Percentiles rank a stretch among this genome's conserved stretches.
phyloP scores from a whole-genome alignment of 92 coral and sea anemone genomes.

The Muricea muricata region DNA sequence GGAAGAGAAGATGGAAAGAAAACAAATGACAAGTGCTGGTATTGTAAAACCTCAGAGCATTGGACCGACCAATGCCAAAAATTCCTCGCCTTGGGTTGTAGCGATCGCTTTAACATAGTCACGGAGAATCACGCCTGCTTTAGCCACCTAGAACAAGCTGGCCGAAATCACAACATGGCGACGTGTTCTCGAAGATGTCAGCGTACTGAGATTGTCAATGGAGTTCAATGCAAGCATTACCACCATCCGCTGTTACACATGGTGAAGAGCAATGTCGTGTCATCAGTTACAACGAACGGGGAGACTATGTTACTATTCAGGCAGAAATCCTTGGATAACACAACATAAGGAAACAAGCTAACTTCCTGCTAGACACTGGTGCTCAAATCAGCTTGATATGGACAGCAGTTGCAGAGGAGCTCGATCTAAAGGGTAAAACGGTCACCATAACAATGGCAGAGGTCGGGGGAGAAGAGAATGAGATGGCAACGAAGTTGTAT shows the following conservation, averaged over 20 bases:
- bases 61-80: constrained; percentile 70
- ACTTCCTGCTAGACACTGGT: too few species aligned
- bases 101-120: constrained; percentile 55
- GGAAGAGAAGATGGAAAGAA: background rate
- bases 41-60: constrained; percentile 54
- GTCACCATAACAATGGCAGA: constrained; percentile 56
- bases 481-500: constrained; percentile 61
- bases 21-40: constrained; percentile 5
- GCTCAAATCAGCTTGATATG: too few species aligned
- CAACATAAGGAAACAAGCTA: constrained; percentile 51
- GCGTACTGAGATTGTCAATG: constrained; percentile 57
- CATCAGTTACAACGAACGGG: constrained; percentile 22
- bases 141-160: constrained; percentile 61
- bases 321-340: constrained; percentile 55
- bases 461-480: constrained; percentile 62
- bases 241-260: constrained; percentile 63
- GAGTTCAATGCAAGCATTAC: constrained; percentile 53
- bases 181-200: constrained; percentile 57
- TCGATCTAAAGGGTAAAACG: too few species aligned
- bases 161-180: too few species aligned
- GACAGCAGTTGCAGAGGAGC: too few species aligned
- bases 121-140: constrained; percentile 66
- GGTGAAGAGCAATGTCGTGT: constrained; percentile 43
- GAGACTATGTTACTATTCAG: constrained; percentile 55
- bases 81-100: constrained; percentile 46